Percentiles rank a stretch among this genome's conserved stretches.
Conservation (phyloP, 1,140 invertebrate species). For the Drosophila suzukii region DNA sequence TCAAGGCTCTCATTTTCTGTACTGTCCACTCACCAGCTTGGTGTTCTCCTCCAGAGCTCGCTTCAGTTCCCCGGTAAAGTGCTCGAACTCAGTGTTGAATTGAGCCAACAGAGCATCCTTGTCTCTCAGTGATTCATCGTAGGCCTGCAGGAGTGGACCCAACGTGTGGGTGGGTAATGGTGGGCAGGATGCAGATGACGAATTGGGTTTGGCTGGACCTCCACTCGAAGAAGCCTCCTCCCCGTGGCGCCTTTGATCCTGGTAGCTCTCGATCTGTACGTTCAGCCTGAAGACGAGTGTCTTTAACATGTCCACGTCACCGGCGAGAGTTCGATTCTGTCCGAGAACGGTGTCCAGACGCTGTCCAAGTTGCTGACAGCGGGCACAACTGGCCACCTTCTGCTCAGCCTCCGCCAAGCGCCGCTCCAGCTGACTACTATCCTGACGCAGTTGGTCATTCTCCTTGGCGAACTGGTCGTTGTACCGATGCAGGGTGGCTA, state of each 20-base stretch:
- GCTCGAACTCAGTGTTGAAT: slow-evolving; percentile 87
- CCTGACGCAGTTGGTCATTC: slow-evolving; percentile 67
- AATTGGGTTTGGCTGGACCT: slow-evolving; percentile 8
- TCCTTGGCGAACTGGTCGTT: slow-evolving; percentile 79
- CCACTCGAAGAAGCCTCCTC: slow-evolving; percentile 32
- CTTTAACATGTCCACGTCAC: slow-evolving; percentile 88
- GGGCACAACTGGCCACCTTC: slow-evolving; percentile 68
- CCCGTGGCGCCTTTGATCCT: slow-evolving; percentile 85
- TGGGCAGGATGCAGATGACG: slow-evolving; percentile 12
- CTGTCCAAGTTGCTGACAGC: slow-evolving; percentile 74
- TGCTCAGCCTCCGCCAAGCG: slow-evolving; percentile 49
- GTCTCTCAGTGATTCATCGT: slow-evolving; percentile 88
- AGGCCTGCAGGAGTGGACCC: slow-evolving; percentile 88
- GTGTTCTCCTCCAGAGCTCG: slow-evolving; percentile 88
- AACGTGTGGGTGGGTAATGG: slow-evolving; percentile 83
- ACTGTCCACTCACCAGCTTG: slow-evolving; percentile 26
- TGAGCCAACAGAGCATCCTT: slow-evolving; percentile 88
- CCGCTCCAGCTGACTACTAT: slow-evolving; percentile 53
- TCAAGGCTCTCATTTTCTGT: too few relatives aligned
- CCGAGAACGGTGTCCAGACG: slow-evolving; percentile 82
- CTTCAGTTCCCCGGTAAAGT: slow-evolving; percentile 87
- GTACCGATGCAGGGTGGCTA: slow-evolving; percentile 74
- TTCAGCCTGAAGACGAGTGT: slow-evolving; percentile 89
- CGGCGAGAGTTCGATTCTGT: slow-evolving; percentile 85
- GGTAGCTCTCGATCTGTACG: slow-evolving; percentile 88